phyloP scores from a whole-genome alignment of 2,888 invertebrate species.

The Drosophila anomelani region DNA sequence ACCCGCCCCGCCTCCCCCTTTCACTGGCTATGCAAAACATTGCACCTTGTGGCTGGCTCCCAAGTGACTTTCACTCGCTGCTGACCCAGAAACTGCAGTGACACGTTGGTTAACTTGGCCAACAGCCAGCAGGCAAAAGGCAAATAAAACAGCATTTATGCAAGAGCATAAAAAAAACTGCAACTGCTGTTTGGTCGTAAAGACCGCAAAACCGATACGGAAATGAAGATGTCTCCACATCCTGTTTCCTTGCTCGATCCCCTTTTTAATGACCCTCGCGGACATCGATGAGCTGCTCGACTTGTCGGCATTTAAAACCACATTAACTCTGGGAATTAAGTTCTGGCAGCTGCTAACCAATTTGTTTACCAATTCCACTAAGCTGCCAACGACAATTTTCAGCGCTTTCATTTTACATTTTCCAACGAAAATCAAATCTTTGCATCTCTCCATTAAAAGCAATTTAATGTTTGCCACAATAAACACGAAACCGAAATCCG shows the following conservation, averaged over 20 bases:
- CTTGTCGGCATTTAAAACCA: conserved; percentile 54
- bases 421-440: conserved; percentile 48
- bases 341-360: conserved; percentile 45
- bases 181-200: conserved; percentile 59
- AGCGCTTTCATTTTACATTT: conserved; percentile 63
- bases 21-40: conserved; percentile 40
- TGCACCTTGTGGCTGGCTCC: conserved; percentile 62
- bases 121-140: conserved; percentile 18
- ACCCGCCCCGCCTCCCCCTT: conserved; percentile 1
- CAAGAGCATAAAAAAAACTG: conserved; percentile 49
- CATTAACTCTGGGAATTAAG: conserved; percentile 49
- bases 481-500: conserved; percentile 52
- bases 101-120: conserved; percentile 45
- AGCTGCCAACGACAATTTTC: conserved; percentile 54
- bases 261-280: conserved; percentile 63
- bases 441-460: conserved; percentile 70
- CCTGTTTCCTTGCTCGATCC: conserved; percentile 48
- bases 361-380: conserved; percentile 15
- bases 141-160: conserved; percentile 46
- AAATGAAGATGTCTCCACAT: conserved; percentile 73
- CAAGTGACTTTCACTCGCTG: conserved; percentile 67
- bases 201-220: conserved; percentile 58
- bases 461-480: conserved; percentile 69
- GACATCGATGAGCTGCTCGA: conserved; percentile 39
- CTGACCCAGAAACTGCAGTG: conserved; percentile 65